Conservation (phyloP, 2,113 vertebrate genomes). For the Tinamus guttatus region DNA sequence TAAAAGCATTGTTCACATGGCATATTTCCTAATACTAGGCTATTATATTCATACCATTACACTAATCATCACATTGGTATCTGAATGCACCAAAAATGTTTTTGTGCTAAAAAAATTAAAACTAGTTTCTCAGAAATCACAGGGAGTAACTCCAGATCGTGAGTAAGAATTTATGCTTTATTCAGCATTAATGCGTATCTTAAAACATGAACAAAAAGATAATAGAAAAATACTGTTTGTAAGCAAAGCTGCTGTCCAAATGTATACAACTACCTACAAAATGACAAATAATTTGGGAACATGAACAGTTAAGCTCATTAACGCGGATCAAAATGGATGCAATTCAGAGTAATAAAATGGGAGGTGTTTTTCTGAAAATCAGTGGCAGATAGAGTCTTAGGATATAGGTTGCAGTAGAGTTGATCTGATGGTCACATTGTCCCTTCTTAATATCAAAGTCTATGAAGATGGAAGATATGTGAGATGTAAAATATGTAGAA, state of each 20-base stretch:
- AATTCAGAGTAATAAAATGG: neutral
- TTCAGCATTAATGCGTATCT: neutral
- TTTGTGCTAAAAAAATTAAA: neutral
- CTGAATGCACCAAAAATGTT: neutral
- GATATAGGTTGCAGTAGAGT: neutral
- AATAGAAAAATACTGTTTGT: neutral
- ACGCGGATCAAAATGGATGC: neutral
- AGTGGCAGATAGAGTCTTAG: neutral
- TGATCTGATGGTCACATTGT: neutral
- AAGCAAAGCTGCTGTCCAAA: neutral
- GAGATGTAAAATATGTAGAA: too few relatives aligned
- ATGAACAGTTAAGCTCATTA: neutral
- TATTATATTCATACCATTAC: neutral
- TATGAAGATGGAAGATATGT: neutral
- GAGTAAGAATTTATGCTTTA: neutral
- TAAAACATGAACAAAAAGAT: neutral
- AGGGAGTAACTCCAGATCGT: neutral
- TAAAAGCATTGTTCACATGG: constrained; percentile 23
- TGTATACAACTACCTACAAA: neutral
- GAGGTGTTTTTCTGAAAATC: neutral
- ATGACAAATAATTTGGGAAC: neutral
- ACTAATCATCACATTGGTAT: neutral
- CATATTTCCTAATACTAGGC: constrained; percentile 14
- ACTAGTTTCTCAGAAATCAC: neutral
- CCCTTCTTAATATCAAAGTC: neutral